Evolutionary conservation across 2,888 invertebrate genomes (phyloP).

Genomic region (Platynereis dumerilii): DNA sequence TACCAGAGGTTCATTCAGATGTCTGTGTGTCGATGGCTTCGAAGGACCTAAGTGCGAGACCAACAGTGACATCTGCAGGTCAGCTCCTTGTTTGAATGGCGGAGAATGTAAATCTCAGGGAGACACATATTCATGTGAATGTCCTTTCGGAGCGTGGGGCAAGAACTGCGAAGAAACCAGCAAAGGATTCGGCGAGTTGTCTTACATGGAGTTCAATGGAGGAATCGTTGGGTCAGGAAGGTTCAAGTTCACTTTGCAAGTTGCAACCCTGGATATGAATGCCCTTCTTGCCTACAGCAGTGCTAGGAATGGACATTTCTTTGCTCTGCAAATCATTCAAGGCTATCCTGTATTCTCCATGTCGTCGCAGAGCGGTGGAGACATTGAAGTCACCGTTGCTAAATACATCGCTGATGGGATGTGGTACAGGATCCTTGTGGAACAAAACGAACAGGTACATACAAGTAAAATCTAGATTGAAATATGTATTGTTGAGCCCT

Average conservation of each 20-base stretch:
- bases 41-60: slow-evolving; percentile 49
- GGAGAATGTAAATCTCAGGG: slow-evolving; percentile 45
- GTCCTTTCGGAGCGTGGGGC: slow-evolving; percentile 85
- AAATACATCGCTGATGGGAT: slow-evolving; percentile 81
- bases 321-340: slow-evolving; percentile 85
- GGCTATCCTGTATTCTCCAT: slow-evolving; percentile 89
- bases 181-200: slow-evolving; percentile 86
- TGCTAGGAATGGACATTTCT: slow-evolving; percentile 77
- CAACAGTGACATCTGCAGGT: slow-evolving; percentile 42
- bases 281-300: slow-evolving; percentile 85
- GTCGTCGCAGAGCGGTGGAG: slow-evolving; percentile 71
- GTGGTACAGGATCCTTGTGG: slow-evolving; percentile 82
- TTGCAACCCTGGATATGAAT: slow-evolving; percentile 85
- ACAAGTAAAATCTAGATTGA: too few relatives aligned
- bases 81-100: slow-evolving; percentile 47
- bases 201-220: slow-evolving; percentile 91
- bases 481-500: too few relatives aligned
- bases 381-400: slow-evolving; percentile 76
- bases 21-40: slow-evolving; percentile 49
- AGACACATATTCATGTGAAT: slow-evolving; percentile 80
- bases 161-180: slow-evolving; percentile 89
- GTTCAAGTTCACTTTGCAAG: slow-evolving; percentile 69
- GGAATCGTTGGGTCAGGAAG: slow-evolving; percentile 68
- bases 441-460: slow-evolving; percentile 47
- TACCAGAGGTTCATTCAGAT: slow-evolving; percentile 45